Conservation (phyloP, 2,888 invertebrate genomes). For the Erebia epiphron region DNA sequence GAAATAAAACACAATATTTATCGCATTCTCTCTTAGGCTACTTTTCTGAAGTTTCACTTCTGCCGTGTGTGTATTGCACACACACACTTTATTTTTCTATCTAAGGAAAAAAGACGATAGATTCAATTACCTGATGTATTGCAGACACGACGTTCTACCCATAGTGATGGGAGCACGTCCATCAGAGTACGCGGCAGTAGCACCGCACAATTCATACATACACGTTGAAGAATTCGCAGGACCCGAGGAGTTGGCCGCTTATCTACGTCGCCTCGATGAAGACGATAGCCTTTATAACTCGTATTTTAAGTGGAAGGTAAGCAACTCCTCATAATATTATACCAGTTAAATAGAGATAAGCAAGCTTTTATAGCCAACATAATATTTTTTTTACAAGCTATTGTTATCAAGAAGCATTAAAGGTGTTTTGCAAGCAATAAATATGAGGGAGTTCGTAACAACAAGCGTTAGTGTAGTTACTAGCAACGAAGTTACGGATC, state of each 20-base stretch:
- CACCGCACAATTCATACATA: slow-evolving; percentile 95
- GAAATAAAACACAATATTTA: too few relatives aligned
- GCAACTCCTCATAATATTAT: background rate
- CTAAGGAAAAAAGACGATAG: too few relatives aligned
- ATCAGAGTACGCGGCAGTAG: slow-evolving; percentile 93
- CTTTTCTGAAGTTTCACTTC: too few relatives aligned
- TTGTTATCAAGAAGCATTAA: background rate
- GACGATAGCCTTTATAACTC: slow-evolving; percentile 96
- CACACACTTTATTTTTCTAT: too few relatives aligned
- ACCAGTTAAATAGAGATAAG: background rate
- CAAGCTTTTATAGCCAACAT: background rate
- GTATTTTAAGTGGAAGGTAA: slow-evolving; percentile 94
- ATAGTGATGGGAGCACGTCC: slow-evolving; percentile 98
- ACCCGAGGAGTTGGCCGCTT: slow-evolving; percentile 93
- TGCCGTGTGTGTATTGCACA: too few relatives aligned
- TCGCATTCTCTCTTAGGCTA: too few relatives aligned
- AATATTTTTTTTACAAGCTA: background rate
- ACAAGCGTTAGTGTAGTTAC: background rate
- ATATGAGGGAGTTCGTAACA: background rate
- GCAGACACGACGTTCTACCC: slow-evolving; percentile 89
- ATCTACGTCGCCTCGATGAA: slow-evolving; percentile 91
- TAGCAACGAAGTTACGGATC: too few relatives aligned
- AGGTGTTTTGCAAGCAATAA: background rate
- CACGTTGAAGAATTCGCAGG: slow-evolving; percentile 97
- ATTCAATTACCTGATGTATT: background rate